These are phyloP conservation scores for Brachionus calyciflorus DNA, from an alignment of 1,140 invertebrate species.

Conservation along the genomic window DNA sequence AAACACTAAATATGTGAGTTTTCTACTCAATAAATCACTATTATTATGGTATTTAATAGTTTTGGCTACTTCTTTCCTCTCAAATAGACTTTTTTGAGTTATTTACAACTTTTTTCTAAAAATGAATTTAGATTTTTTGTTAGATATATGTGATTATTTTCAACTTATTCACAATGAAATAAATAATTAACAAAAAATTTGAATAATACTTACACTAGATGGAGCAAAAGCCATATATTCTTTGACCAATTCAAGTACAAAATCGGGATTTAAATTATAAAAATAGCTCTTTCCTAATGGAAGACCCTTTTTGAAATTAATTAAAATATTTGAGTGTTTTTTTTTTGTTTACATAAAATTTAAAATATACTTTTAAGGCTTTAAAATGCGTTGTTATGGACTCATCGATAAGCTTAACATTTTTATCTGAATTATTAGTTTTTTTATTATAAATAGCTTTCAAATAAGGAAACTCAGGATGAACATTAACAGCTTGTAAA, in stretches of 20 bases:
- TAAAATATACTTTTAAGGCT: constrained; percentile 53
- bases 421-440: constrained; percentile 60
- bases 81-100: no score
- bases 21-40: no score
- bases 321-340: neutral
- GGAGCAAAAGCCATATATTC: constrained; percentile 75
- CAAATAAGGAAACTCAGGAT: constrained; percentile 66
- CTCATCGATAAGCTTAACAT: constrained; percentile 67
- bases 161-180: no score
- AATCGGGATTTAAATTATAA: constrained; percentile 75
- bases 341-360: no score
- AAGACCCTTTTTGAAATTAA: constrained; percentile 63
- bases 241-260: constrained; percentile 74
- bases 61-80: no score
- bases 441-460: constrained; percentile 64
- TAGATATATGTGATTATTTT: no score
- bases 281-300: constrained; percentile 75
- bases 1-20: no score
- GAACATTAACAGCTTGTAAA: constrained; percentile 65
- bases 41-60: no score
- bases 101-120: no score
- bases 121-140: no score
- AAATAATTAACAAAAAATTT: no score
- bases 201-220: constrained; percentile 61
- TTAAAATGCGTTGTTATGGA: constrained; percentile 70